phyloP scores from a whole-genome alignment of 2,113 vertebrate species.

The Canis aureus region DNA sequence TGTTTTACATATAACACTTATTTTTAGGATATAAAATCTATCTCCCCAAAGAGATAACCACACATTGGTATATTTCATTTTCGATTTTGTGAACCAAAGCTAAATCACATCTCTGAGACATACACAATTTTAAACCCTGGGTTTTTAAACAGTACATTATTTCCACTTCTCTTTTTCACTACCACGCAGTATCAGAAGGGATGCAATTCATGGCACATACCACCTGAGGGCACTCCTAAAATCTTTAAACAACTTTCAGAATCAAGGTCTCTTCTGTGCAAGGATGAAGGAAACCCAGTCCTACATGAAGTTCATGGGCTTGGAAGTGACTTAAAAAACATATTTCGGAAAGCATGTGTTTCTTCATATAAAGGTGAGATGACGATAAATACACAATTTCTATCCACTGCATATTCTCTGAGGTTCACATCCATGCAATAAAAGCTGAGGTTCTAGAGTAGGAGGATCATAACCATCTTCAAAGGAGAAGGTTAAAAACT shows the following conservation, averaged over 20 bases:
- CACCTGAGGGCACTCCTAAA: conserved; percentile 54
- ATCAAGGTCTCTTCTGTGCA: not conserved
- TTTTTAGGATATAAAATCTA: conserved; percentile 48
- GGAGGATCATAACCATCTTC: not conserved
- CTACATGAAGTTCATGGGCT: not conserved
- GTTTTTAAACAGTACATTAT: not conserved
- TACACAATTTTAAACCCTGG: not conserved
- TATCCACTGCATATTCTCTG: not conserved
- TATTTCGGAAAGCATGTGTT: not conserved
- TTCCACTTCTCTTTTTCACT: conserved; percentile 19
- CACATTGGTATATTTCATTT: not conserved
- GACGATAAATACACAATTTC: not conserved
- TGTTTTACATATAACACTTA: not conserved
- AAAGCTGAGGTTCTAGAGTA: not conserved
- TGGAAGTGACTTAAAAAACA: not conserved
- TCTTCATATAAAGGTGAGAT: conserved; percentile 39
- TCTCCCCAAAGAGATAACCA: conserved; percentile 14
- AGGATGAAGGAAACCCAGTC: not conserved
- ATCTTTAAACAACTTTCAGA: conserved; percentile 18
- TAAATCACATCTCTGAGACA: conserved; percentile 16
- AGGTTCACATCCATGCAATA: not conserved
- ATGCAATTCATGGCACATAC: conserved; percentile 8
- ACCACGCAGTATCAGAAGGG: not conserved
- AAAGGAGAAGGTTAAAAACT: not conserved
- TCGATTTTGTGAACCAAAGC: conserved; percentile 42